These are phyloP conservation scores for Rhinoraja longicauda DNA, from an alignment of 2,797 vertebrate genomes.

Conservation along the genomic window DNA sequence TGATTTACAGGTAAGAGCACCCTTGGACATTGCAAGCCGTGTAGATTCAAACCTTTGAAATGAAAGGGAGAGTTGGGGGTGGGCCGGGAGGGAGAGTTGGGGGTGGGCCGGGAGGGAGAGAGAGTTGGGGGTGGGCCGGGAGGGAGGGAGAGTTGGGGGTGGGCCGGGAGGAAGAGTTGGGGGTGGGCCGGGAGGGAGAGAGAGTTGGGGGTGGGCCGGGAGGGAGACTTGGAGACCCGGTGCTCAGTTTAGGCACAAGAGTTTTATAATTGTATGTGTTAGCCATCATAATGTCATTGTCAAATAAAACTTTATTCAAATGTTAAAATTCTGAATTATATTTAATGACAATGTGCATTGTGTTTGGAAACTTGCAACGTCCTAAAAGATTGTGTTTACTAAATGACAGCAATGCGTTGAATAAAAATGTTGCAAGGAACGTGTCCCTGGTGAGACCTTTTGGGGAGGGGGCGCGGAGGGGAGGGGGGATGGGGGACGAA, in stretches of 20 bases:
- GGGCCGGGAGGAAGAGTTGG: background rate
- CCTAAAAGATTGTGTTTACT: slow-evolving; percentile 9
- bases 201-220: background rate
- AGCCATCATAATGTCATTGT: slow-evolving; percentile 11
- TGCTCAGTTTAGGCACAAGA: slow-evolving; percentile 34
- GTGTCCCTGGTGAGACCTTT: background rate
- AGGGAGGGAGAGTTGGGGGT: too few species aligned
- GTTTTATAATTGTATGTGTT: slow-evolving; percentile 33
- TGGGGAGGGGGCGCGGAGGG: background rate
- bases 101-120: background rate
- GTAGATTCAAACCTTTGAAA: background rate
- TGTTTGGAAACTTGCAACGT: slow-evolving; percentile 18
- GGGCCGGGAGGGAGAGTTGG: background rate
- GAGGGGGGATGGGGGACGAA: too few species aligned
- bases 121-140: background rate
- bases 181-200: background rate
- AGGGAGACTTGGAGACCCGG: slow-evolving; percentile 11
- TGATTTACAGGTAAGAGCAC: background rate
- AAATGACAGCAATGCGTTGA: background rate
- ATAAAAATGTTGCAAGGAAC: slow-evolving; percentile 22
- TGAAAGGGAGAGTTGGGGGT: too few species aligned
- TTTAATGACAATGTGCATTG: slow-evolving; percentile 26
- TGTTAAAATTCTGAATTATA: slow-evolving; percentile 35
- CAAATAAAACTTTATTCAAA: slow-evolving; percentile 34
- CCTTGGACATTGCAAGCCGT: background rate